phyloP scores from a whole-genome alignment of 92 coral and sea anemone species.

The Muricea muricata region DNA sequence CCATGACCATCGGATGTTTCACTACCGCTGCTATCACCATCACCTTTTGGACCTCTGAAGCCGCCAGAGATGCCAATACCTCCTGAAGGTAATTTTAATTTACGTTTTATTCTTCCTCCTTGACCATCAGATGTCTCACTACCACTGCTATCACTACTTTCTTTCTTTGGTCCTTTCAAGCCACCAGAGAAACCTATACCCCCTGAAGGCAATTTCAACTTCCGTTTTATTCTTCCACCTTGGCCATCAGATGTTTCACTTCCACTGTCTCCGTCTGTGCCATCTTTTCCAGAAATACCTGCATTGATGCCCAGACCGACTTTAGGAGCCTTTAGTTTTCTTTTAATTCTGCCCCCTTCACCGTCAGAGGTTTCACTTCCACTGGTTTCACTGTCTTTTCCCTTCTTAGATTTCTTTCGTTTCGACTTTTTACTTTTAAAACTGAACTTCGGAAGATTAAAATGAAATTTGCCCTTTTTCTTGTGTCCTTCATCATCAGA shows the following conservation, averaged over 20 bases:
- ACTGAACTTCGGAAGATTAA: conserved; percentile 2
- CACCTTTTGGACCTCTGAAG: not conserved
- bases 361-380: conserved; percentile 29
- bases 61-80: conserved; percentile 7
- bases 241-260: conserved; percentile 19
- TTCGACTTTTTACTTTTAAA: not conserved
- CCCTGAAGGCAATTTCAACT: not conserved
- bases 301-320: not conserved
- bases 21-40: not conserved
- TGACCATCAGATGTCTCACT: conserved; percentile 26
- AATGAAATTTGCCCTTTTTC: not conserved
- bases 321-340: not conserved
- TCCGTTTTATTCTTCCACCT: not conserved
- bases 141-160: conserved; percentile 24
- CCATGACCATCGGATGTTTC: conserved; percentile 20
- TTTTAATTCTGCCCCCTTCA: not conserved
- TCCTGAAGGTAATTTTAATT: conserved; percentile 16
- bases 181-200: conserved; percentile 8
- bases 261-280: not conserved
- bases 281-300: not conserved
- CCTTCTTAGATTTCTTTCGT: not conserved
- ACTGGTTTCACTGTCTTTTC: not conserved
- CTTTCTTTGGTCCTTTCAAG: not conserved
- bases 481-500: not conserved
- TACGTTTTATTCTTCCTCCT: conserved; percentile 20